Evolutionary conservation across 2,888 invertebrate genomes (phyloP), one percentile per base, ranked within the genome.

Genomic region (Shargacucullia verbasci): DNA sequence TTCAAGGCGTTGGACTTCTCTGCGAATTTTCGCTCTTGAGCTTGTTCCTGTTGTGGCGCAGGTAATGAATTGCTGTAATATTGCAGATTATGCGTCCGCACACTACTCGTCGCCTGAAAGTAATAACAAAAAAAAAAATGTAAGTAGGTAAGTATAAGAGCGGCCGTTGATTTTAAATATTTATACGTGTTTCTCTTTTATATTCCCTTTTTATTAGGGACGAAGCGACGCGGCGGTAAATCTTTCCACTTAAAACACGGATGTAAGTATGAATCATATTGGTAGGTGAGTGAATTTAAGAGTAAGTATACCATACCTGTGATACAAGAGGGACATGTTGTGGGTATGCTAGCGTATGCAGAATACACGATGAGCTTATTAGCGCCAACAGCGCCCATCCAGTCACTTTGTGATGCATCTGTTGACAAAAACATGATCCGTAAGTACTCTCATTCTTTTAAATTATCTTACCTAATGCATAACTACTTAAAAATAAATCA

Each of bases 1-100:
- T 98, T 98, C 80, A 97, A 95, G 12, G 97, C 96, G 84, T 98
- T 98, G 11, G 98, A 97, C 86, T 98, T 98, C 84, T 97, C 98
- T 0, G 97, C 97, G 86, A 97, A 98, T 94, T 98, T 98, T 66
- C 98, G 94, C 61, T 96, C 96, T 76, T 96, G 84, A 76, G 92
- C 82, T 90, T 92, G 80, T 86, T 86, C 87, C 56, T 82, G 81
- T 40, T 85, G 85, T 27, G 83, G 82, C 49, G 79, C 70, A 37
- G 91, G 90, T 63, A 89, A 78, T 14, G 94, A 90, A 70, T 94
- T 92, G 79, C 91, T 93, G 84, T 93, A 94, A 76, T 94, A 94
- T 70, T 92, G 92, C 1, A 90, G 88, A 61, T 90, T 89, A 68
- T 94, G 93, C 79, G 91, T 90, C 72, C 94, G 82, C 27, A 94